A percentile compares a stretch with the other conserved stretches of the same genome.
These are phyloP conservation scores for Cephus runcator DNA, from an alignment of 2,888 invertebrate species.

Conservation along the genomic window DNA sequence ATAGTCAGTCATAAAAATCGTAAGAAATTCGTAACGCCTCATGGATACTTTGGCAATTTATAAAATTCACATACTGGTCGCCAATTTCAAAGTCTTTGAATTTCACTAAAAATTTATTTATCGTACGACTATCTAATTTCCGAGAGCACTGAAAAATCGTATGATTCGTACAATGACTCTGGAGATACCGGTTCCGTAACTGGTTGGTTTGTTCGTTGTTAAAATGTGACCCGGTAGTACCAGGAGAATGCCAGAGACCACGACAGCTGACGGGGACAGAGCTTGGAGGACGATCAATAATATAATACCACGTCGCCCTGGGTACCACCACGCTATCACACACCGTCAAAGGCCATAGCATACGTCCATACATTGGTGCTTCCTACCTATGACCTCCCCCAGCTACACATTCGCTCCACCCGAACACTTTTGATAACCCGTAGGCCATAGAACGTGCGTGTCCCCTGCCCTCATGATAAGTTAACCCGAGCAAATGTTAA, in stretches of 20 bases:
- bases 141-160: too few species aligned
- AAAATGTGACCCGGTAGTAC: slow-evolving; percentile 49
- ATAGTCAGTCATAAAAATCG: too few species aligned
- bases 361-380: slow-evolving; percentile 9
- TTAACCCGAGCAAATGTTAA: neutral
- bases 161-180: too few species aligned
- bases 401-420: neutral
- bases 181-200: too few species aligned
- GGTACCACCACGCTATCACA: slow-evolving; percentile 51
- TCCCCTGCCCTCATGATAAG: neutral
- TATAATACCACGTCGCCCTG: slow-evolving; percentile 55
- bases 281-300: slow-evolving; percentile 57
- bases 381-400: slow-evolving; percentile 22
- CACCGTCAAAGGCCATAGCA: slow-evolving; percentile 45
- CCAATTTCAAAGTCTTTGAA: too few species aligned
- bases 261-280: slow-evolving; percentile 55
- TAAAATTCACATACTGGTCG: too few species aligned
- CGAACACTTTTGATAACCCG: slow-evolving; percentile 5
- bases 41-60: too few species aligned
- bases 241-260: slow-evolving; percentile 50
- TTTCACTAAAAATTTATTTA: too few species aligned
- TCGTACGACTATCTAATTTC: too few species aligned
- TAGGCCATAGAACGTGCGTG: neutral
- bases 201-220: slow-evolving; percentile 23
- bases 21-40: too few species aligned